These are phyloP conservation scores for Copsychus sechellarum DNA, from an alignment of 2,113 vertebrate genomes.

Conservation along the genomic window DNA sequence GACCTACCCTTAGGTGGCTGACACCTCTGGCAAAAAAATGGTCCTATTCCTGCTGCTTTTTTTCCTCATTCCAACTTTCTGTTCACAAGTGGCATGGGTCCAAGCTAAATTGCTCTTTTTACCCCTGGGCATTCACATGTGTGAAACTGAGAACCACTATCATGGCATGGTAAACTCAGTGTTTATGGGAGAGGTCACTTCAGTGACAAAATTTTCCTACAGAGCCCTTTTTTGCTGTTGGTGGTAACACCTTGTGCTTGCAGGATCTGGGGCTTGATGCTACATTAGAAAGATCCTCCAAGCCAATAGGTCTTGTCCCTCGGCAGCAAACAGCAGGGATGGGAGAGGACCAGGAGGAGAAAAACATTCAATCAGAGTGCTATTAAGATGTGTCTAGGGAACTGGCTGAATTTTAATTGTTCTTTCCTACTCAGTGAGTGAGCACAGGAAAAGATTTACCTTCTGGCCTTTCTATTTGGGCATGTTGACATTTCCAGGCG, in stretches of 20 bases:
- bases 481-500: conserved; percentile 65
- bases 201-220: not conserved
- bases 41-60: not conserved
- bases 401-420: conserved; percentile 34
- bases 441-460: conserved; percentile 39
- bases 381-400: not conserved
- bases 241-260: not conserved
- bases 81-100: not conserved
- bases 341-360: not conserved
- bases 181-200: not conserved
- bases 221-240: not conserved
- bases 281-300: not conserved
- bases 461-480: conserved; percentile 43
- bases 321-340: not conserved
- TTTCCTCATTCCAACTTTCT: not conserved
- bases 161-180: not conserved
- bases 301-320: not conserved
- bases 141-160: not conserved
- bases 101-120: not conserved
- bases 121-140: not conserved
- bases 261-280: not conserved
- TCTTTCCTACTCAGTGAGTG: conserved; percentile 4
- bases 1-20: not conserved
- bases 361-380: not conserved
- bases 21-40: not conserved